Conservation (phyloP, 1,140 invertebrate genomes). For the Piezodorus guildinii region DNA sequence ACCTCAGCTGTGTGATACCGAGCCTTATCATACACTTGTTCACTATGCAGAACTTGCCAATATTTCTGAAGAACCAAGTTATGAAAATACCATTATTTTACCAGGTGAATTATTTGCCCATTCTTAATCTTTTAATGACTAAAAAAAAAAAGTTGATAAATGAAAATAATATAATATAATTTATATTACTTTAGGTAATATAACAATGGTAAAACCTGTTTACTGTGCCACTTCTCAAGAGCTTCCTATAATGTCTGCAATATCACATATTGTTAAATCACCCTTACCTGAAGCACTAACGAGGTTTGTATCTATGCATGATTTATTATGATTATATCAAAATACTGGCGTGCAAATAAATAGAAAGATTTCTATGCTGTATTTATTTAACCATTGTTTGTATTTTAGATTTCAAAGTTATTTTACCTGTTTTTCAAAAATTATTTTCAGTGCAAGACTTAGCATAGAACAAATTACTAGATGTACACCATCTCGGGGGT, state of each 20-base stretch:
- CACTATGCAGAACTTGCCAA: slow-evolving; percentile 35
- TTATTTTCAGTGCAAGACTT: slow-evolving; percentile 18
- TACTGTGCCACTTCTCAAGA: slow-evolving; percentile 28
- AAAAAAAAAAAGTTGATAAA: too few relatives aligned
- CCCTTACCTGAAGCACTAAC: slow-evolving; percentile 17
- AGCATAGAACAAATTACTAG: background rate
- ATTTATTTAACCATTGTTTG: too few relatives aligned
- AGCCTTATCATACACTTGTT: slow-evolving; percentile 23
- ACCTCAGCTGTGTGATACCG: slow-evolving; percentile 20
- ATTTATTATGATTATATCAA: too few relatives aligned
- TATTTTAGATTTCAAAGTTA: background rate
- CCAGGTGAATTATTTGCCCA: slow-evolving; percentile 35
- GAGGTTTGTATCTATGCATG: background rate
- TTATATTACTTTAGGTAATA: slow-evolving; percentile 24
- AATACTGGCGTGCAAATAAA: too few relatives aligned
- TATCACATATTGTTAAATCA: slow-evolving; percentile 22
- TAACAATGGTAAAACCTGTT: slow-evolving; percentile 27
- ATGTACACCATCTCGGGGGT: slow-evolving; percentile 23
- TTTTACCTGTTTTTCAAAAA: background rate
- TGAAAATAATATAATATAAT: too few relatives aligned
- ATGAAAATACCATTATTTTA: slow-evolving; percentile 45
- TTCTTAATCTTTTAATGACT: too few relatives aligned
- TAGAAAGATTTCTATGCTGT: too few relatives aligned
- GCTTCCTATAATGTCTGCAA: slow-evolving; percentile 22
- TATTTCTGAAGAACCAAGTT: slow-evolving; percentile 41